phyloP scores from a whole-genome alignment of 2,113 vertebrate genomes.

The Oenanthe oenanthe region DNA sequence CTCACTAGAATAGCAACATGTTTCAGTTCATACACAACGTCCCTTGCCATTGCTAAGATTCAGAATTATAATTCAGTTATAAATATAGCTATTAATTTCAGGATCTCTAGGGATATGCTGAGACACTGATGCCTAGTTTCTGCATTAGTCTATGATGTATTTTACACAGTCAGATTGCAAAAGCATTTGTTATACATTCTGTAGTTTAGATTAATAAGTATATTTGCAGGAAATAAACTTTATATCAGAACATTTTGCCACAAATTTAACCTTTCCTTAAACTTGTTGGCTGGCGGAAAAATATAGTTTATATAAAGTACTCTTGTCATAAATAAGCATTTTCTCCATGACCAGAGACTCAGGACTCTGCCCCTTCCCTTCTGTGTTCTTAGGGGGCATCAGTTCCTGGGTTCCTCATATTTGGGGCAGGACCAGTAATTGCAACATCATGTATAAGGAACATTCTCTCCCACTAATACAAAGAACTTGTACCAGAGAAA shows the following conservation, averaged over 20 bases:
- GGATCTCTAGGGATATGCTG: not conserved
- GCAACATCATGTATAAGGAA: not conserved
- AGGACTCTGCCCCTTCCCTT: not conserved
- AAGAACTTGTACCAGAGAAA: not conserved
- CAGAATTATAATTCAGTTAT: not conserved
- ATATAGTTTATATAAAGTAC: not conserved
- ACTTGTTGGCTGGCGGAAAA: not conserved
- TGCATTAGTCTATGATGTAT: not conserved
- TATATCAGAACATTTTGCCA: not conserved
- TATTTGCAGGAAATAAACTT: not conserved
- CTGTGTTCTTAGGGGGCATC: not conserved
- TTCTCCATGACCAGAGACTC: not conserved
- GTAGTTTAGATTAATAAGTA: not conserved
- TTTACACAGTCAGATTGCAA: not conserved
- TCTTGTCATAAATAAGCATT: not conserved
- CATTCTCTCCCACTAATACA: not conserved
- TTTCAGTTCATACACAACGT: not conserved
- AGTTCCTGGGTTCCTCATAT: not conserved
- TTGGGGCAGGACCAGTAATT: not conserved
- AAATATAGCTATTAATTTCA: constrained; percentile 32
- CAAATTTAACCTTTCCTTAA: not conserved
- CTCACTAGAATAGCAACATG: not conserved
- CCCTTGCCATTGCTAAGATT: not conserved
- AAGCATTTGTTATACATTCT: not conserved
- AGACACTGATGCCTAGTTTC: not conserved